Evolutionary conservation across 1,140 invertebrate genomes (phyloP), one percentile per base, ranked within the genome.

Genomic region (Drosophila pallidifrons): DNA sequence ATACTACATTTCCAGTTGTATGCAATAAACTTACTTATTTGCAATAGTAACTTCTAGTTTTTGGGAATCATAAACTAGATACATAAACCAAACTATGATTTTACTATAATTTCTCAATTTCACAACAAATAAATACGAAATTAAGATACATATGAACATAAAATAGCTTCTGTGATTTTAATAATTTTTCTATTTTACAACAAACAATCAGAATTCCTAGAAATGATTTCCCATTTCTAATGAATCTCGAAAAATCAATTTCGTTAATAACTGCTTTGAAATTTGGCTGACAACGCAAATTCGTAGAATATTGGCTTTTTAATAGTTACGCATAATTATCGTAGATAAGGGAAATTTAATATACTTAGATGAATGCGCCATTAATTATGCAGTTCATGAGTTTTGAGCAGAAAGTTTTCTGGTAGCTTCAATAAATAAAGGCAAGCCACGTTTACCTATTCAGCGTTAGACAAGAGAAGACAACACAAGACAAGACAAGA

Each of bases 341-440:
- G 13, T 20, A 25, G 28, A 20, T 55, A 16, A 28, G 13, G 30
- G 51, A 46, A 35, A 16, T 51, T 11, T 64, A 41, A 49, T 64
- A 46, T 35, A 54, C 51, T 54, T 68, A 35, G 38, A 64, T 63
- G 28, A 49, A 65, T 63, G 35, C 10, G 38, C 45, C 43, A 75
- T 75, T 70, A 70, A 75, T 70, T 70, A 75, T 45, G 61, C 72
- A 75, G 72, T 63, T 70, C 67, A 70, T 75, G 72, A 57, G 47
- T 57, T 70, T 61, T 46, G 45, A 43, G 45, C 8, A 32, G 20
- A 25, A 47, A 35, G 51, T 11, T 32, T 47, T 1, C 8, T 41
- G 7, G 11, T 10, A 38, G 3, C 35, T 45, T 30, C 13, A 13
- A 59, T 51, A 49, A 67, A 51, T 59, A 69, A 20, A 70, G 28